Conservation (phyloP, 1,140 invertebrate species). For the Bicyclus anynana region DNA sequence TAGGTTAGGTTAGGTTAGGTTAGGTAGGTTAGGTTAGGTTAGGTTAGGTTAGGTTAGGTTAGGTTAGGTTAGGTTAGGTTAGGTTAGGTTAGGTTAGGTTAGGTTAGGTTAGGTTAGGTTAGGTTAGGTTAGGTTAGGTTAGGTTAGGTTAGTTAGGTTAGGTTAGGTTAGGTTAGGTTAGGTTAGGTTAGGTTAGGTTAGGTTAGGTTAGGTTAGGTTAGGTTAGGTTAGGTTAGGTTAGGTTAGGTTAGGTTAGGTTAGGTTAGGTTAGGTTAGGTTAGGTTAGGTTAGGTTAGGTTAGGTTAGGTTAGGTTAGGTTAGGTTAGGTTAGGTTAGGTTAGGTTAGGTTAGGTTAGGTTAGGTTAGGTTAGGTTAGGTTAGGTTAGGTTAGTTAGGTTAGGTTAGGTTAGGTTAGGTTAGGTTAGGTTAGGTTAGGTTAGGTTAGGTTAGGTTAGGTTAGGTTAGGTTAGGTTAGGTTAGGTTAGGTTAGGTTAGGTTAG, state of each 20-base stretch:
- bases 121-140: slow-evolving; percentile 27
- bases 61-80: slow-evolving; percentile 16
- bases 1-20: slow-evolving; percentile 34
- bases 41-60: slow-evolving; percentile 32
- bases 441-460: too few relatives aligned
- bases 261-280: slow-evolving; percentile 27
- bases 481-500: too few relatives aligned
- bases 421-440: too few relatives aligned
- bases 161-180: neutral
- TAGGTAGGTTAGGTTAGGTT: slow-evolving; percentile 34
- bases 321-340: slow-evolving; percentile 26
- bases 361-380: too few relatives aligned
- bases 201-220: slow-evolving; percentile 24
- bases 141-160: neutral
- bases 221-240: slow-evolving; percentile 22
- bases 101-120: slow-evolving; percentile 33
- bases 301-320: slow-evolving; percentile 29
- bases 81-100: slow-evolving; percentile 19
- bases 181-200: slow-evolving; percentile 12
- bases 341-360: slow-evolving; percentile 18
- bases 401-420: too few relatives aligned
- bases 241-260: slow-evolving; percentile 30
- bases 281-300: slow-evolving; percentile 24
- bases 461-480: too few relatives aligned
- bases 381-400: too few relatives aligned